Evolutionary conservation across 2,113 vertebrate species (phyloP).

Genomic region (Eubucco bourcierii): DNA sequence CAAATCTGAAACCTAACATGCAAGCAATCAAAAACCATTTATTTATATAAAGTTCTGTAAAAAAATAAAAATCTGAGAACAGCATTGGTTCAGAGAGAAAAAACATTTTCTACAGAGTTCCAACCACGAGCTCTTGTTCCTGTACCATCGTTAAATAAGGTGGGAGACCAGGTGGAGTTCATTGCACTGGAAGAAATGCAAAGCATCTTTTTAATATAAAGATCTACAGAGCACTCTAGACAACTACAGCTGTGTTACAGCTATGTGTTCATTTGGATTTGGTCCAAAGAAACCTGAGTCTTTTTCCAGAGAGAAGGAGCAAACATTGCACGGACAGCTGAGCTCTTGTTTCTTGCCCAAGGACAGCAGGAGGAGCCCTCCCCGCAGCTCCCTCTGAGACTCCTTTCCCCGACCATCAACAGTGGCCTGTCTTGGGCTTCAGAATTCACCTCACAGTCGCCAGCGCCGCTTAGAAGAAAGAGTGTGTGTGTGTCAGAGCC

Average conservation of each 20-base stretch:
- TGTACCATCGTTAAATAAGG: conserved; percentile 79
- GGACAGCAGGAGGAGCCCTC: conserved; percentile 51
- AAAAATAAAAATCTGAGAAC: conserved; percentile 84
- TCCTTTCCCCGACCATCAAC: conserved; percentile 28
- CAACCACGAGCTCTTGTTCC: conserved; percentile 38
- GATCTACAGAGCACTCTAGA: conserved; percentile 79
- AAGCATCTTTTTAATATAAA: conserved; percentile 82
- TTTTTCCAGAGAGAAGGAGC: conserved; percentile 79
- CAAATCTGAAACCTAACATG: conserved; percentile 73
- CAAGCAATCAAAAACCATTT: conserved; percentile 79
- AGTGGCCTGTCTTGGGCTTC: conserved; percentile 28
- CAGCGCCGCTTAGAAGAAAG: conserved; percentile 37
- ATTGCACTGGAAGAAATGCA: conserved; percentile 85
- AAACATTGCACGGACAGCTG: conserved; percentile 75
- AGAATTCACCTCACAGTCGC: conserved; percentile 42
- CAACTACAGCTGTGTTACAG: conserved; percentile 84
- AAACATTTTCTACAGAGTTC: conserved; percentile 69
- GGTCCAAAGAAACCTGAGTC: conserved; percentile 89
- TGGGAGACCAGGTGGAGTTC: conserved; percentile 75
- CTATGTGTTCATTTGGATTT: conserved; percentile 86
- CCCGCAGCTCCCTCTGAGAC: conserved; percentile 52
- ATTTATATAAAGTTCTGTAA: conserved; percentile 83
- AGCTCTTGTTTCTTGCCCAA: conserved; percentile 66
- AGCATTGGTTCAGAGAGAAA: conserved; percentile 77
- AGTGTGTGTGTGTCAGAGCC: conserved; percentile 37